Percentiles rank a stretch among this genome's conserved stretches.
These are phyloP conservation scores for Aradophagus sp. DNA, from an alignment of 1,140 invertebrate species.

Conservation along the genomic window DNA sequence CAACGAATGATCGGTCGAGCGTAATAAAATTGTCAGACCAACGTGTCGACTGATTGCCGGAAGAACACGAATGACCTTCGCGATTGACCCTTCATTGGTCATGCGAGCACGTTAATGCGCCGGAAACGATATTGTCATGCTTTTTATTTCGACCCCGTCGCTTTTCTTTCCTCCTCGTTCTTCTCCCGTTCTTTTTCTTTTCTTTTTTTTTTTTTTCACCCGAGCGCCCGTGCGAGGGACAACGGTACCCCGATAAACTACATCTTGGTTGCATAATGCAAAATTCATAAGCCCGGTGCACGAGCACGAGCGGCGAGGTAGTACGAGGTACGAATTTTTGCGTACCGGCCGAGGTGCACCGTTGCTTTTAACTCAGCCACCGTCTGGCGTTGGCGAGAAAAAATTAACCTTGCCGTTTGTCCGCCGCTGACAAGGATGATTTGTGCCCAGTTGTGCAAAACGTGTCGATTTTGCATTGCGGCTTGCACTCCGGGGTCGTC, in stretches of 20 bases:
- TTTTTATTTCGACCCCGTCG: too few relatives aligned
- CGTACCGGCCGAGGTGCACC: constrained; percentile 24
- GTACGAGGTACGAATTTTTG: constrained; percentile 29
- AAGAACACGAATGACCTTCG: background rate
- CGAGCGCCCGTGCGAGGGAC: background rate
- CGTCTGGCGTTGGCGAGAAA: constrained; percentile 37
- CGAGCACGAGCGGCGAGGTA: constrained; percentile 31
- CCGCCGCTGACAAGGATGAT: constrained; percentile 55
- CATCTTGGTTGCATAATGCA: constrained; percentile 46
- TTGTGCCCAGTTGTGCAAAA: constrained; percentile 57
- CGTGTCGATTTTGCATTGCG: constrained; percentile 65
- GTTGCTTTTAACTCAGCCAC: constrained; percentile 31
- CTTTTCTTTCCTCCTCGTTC: too few relatives aligned
- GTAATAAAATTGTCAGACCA: constrained; percentile 2
- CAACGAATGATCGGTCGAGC: too few relatives aligned
- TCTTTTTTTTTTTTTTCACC: too few relatives aligned
- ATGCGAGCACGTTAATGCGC: constrained; percentile 17
- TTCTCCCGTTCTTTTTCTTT: too few relatives aligned
- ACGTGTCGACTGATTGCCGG: constrained; percentile 1
- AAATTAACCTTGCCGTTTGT: constrained; percentile 62
- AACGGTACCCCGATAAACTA: constrained; percentile 41
- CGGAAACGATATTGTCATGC: constrained; percentile 28
- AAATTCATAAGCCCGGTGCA: constrained; percentile 55
- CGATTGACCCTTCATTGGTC: constrained; percentile 16
- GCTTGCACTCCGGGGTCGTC: constrained; percentile 46